Base-by-base conservation (phyloP, 2,797 vertebrate species). In the Ambastaia sidthimunki region DNA sequence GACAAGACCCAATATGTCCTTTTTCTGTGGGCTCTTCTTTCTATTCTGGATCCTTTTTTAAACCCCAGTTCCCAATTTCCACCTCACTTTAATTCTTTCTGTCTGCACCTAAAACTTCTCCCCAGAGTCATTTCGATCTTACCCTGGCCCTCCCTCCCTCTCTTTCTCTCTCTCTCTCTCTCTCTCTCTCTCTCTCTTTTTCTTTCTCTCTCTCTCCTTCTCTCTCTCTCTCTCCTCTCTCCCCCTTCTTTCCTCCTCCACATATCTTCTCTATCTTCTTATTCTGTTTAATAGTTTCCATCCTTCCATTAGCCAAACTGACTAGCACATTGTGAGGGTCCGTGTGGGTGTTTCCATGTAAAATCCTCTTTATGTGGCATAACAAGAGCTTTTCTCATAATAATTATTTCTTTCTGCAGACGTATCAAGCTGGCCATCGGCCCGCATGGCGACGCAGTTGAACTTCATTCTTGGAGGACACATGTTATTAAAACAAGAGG, bases 401-500 rank as follows among this genome's bases (percentile, higher is more conserved):
- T 86, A 92, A 90, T 90, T 69, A 87, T 87, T 91, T 92, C 18
- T 89, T 88, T 77, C 21, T 65, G 69, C 79, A 37, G 76, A 75
- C 88, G 85, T 91, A 92, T 93, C 89, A 67, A 89, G 84, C 63
- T 76, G 87, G 70, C 86, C 89, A 93, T 93, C 90, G 74, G 84
- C 86, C 81, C 73, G 80, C 87, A 89, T 86, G 81, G 80, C 67
- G 82, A 85, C 85, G 81, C 69, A 90, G 90, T 90, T 89, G 87
- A 91, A 89, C 89, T 91, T 85, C 79, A 88, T 92, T 94, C 90
- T 91, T 91, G 86, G 88, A 92, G 88, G 89, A 94, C 91, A 91
- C 85, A 82, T 92, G 91, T 93, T 94, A 92, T 93, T 93, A 92
- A 92, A 93, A 91, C 90, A 91, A 89, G 80, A 83, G 69, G 89